Evolutionary conservation across 1,140 invertebrate species (phyloP).

Genomic region (Geopemphigus sp.): DNA sequence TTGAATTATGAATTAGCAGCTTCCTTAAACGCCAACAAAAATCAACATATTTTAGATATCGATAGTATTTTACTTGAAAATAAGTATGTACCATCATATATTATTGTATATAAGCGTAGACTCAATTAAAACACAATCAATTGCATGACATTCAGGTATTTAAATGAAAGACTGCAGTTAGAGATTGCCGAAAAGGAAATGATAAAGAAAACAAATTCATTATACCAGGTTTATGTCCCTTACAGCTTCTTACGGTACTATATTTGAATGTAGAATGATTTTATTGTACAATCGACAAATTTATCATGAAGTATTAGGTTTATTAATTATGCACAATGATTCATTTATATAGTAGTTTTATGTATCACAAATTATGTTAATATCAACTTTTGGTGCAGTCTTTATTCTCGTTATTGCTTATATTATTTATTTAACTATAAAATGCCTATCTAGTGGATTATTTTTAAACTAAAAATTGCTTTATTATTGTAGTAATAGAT

Average conservation of each 20-base stretch:
- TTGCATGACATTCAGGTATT: slow-evolving; percentile 60
- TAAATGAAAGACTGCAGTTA: slow-evolving; percentile 78
- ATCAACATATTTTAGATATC: slow-evolving; percentile 67
- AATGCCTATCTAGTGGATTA: too few species aligned
- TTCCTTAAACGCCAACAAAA: slow-evolving; percentile 63
- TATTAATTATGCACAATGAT: not conserved
- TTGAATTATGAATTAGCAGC: slow-evolving; percentile 79
- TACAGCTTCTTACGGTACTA: slow-evolving; percentile 31
- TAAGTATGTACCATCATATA: slow-evolving; percentile 57
- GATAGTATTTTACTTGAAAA: slow-evolving; percentile 80
- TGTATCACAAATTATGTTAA: not conserved
- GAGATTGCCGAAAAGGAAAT: slow-evolving; percentile 76
- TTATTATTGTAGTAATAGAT: too few species aligned
- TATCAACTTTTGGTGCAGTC: not conserved
- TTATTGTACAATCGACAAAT: slow-evolving; percentile 55
- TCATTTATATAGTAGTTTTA: not conserved
- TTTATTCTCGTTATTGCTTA: too few species aligned
- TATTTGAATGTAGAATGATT: slow-evolving; percentile 56
- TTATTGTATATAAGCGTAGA: not conserved
- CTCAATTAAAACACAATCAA: slow-evolving; percentile 37
- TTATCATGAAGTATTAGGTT: not conserved
- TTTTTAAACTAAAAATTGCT: too few species aligned
- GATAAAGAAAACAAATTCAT: slow-evolving; percentile 66
- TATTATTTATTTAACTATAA: too few species aligned
- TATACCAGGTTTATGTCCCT: slow-evolving; percentile 65